Evolutionary conservation across 2,113 vertebrate species (phyloP), one percentile per base, ranked within the genome.

Genomic region (Cnemophilus loriae): DNA sequence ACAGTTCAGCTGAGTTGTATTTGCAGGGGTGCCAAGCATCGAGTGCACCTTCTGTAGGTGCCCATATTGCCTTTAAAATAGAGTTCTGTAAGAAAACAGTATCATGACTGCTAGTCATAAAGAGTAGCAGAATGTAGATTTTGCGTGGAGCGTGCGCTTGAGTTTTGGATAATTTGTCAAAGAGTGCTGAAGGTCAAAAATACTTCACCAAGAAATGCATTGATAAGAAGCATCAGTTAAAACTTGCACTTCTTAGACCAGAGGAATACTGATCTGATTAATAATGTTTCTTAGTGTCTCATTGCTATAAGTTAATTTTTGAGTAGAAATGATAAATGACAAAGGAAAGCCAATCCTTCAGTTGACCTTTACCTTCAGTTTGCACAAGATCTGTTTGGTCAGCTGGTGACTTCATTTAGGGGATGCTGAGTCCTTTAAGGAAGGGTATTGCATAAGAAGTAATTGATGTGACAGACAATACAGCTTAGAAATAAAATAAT

Each of bases 91-190:
- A 70, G 61, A n/a, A 57, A 71, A 28, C 13, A 35, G 4, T 10
- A 4, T 69, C 7, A 0, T 28, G 17, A 37, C 24, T 49, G 32
- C 10, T 28, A n/a, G 47, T 57, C 20, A 32, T 46, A 27, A 44
- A 35, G 59, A 57, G 16, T 5, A 57, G 24, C 32, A 18, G 44
- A 59, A 73, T 39, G 16, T 0, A 22, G 28, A 11, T 56, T 9
- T 42, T 76, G 11, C 4, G 5, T 47, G 20, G 32, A 56, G 80
- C 0, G 0, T 0, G 3, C 18, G 5, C 37, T 82, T 65, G 64
- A 71, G 21, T 75, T 86, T 42, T 83, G 39, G 10, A 5, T 71
- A 3, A 22, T 49, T 71, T 71, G 28, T 19, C n/a, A 42, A 18
- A 74, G 56, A 59, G 23, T 53, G 17, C 17, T 41, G 44, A 67